Base-by-base conservation (phyloP, 1,140 invertebrate genomes). In the Lysiphlebus fabarum region DNA sequence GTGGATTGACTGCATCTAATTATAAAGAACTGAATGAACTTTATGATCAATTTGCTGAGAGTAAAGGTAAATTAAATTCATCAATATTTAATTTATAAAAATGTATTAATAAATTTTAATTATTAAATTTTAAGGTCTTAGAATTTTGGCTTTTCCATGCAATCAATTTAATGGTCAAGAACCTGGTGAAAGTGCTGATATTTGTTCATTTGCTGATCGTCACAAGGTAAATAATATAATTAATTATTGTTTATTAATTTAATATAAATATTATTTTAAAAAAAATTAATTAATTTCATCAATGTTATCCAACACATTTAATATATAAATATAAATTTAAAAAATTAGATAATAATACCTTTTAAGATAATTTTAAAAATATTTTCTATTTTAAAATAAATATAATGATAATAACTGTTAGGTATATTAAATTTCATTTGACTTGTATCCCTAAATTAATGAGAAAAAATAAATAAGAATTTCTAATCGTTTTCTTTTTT, bases 131-230 rank as follows among this genome's bases (percentile, higher is more conserved):
- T 7, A 40, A 80, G 76, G 87, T 57, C 78, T 93, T 62, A 83
- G 84, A 67, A 93, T 95, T 69, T 77, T 95, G 26, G 95, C 89
- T n/a, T 97, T 98, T 76, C 95, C 95, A 0, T 96, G 95, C 78
- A 96, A 98, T 78, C 94, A 97, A 71, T 97, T 97, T 76, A 87
- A 84, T 34, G 82, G 83, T 4, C 93, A 91, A 77, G 92, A 95
- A 80, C 91, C 92, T 2, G 78, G 78, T 7, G 85, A 82, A 0
- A 81, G 79, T 54, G 84, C 85, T 10, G 88, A 91, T 40, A 93
- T 95, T 67, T 86, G 90, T 45, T 85, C 84, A 53, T 94, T 93
- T 70, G 82, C 85, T 11, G 79, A 82, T 47, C 82, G 85, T 45
- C 85, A 86, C 54, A 89, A 88, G 61, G 90, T 89, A 5, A 83